Percentiles rank a stretch among this genome's conserved stretches.
Evolutionary conservation across 2,797 vertebrate species (phyloP).

Genomic region (Diceros bicornis): DNA sequence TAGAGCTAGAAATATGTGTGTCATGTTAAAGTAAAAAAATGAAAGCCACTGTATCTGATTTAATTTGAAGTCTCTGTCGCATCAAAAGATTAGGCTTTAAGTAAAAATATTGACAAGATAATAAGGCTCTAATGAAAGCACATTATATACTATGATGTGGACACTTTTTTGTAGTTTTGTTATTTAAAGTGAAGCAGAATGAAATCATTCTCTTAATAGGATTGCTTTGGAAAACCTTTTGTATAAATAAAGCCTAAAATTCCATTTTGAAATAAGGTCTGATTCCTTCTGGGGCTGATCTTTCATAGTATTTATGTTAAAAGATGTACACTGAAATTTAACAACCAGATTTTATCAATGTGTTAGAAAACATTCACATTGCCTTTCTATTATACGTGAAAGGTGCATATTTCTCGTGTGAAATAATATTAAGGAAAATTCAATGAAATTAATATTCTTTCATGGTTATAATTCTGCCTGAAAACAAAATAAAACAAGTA

Average conservation of each 20-base stretch:
- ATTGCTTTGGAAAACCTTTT: conserved; percentile 47
- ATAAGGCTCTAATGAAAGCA: conserved; percentile 64
- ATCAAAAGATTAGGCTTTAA: conserved; percentile 69
- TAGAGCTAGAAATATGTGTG: conserved; percentile 79
- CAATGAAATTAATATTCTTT: conserved; percentile 12
- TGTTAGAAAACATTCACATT: conserved; percentile 46
- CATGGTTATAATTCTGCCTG: not conserved
- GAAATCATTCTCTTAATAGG: conserved; percentile 58
- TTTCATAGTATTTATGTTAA: conserved; percentile 55
- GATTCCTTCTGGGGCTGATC: not conserved
- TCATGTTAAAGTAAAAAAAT: conserved; percentile 87
- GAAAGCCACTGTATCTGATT: conserved; percentile 82
- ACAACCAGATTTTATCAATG: not conserved
- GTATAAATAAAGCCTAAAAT: conserved; percentile 65
- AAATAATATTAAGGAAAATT: conserved; percentile 50
- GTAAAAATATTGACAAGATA: conserved; percentile 81
- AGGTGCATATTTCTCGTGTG: not conserved
- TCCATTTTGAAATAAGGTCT: conserved; percentile 43
- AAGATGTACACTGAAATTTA: conserved; percentile 36
- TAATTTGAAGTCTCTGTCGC: conserved; percentile 68
- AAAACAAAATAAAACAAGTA: not conserved
- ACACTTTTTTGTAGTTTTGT: conserved; percentile 61
- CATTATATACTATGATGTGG: conserved; percentile 5
- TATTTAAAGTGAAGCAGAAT: conserved; percentile 62
- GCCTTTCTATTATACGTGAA: not conserved